Evolutionary conservation across 2,888 invertebrate species (phyloP).

Genomic region (Tubulanus polymorphus): DNA sequence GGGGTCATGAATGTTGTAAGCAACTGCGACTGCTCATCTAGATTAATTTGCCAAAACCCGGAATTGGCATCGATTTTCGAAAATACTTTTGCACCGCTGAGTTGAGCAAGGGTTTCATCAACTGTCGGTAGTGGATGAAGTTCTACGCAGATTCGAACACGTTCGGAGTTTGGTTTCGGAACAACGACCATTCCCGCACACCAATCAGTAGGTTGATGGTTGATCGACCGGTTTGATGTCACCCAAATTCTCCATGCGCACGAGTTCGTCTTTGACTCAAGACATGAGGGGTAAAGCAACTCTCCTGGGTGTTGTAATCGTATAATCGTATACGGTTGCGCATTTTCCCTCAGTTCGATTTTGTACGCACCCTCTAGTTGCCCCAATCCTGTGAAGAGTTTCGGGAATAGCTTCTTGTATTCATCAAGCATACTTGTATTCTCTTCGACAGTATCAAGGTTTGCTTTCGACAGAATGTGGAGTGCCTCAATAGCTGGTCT

Average conservation of each 20-base stretch:
- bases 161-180: slow-evolving; percentile 20
- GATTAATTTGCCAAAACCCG: slow-evolving; percentile 17
- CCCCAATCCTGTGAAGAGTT: slow-evolving; percentile 16
- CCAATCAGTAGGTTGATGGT: slow-evolving; percentile 35
- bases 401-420: neutral
- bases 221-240: slow-evolving; percentile 34
- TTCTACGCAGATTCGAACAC: slow-evolving; percentile 18
- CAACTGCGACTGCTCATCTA: slow-evolving; percentile 12
- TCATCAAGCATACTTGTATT: too few relatives aligned
- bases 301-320: slow-evolving; percentile 29
- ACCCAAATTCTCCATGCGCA: slow-evolving; percentile 25
- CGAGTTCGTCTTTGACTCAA: slow-evolving; percentile 36
- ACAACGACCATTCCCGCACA: slow-evolving; percentile 45
- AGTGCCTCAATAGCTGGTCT: neutral
- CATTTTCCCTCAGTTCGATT: slow-evolving; percentile 19
- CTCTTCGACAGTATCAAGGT: neutral
- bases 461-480: neutral
- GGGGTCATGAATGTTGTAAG: slow-evolving; percentile 29
- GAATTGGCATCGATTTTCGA: slow-evolving; percentile 20
- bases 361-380: slow-evolving; percentile 16
- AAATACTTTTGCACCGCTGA: slow-evolving; percentile 14
- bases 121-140: slow-evolving; percentile 11
- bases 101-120: slow-evolving; percentile 8
- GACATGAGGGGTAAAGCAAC: slow-evolving; percentile 36
- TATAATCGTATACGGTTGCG: slow-evolving; percentile 25